Evolutionary conservation across 2,113 vertebrate species (phyloP).

Genomic region (Oceanodroma tethys): DNA sequence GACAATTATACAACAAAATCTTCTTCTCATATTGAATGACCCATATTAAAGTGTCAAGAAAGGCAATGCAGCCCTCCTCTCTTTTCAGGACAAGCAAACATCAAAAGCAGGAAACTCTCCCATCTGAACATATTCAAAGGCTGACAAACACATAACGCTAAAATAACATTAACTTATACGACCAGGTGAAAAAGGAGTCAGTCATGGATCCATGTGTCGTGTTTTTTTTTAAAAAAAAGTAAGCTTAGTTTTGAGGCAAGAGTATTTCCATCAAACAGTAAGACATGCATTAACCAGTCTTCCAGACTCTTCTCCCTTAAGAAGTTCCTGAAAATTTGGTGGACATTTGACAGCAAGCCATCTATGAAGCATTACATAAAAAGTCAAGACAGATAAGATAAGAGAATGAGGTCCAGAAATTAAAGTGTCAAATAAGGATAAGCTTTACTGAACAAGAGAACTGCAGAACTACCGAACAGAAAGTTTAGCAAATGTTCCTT

Average conservation of each 20-base stretch:
- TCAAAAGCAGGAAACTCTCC: background rate
- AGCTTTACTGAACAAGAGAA: background rate
- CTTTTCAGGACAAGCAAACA: background rate
- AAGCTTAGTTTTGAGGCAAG: background rate
- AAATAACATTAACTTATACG: background rate
- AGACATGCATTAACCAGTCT: background rate
- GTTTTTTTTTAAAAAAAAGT: background rate
- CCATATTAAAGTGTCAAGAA: background rate
- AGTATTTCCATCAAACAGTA: background rate
- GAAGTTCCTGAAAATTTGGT: background rate
- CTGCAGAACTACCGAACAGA: background rate
- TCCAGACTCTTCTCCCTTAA: background rate
- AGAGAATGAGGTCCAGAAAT: background rate
- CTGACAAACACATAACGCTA: background rate
- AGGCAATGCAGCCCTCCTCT: background rate
- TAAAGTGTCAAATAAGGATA: background rate
- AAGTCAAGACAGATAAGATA: background rate
- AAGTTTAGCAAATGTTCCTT: background rate
- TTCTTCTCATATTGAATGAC: background rate
- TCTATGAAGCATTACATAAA: background rate
- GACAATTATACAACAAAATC: background rate
- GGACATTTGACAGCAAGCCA: background rate
- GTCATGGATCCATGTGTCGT: background rate
- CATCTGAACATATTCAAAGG: background rate
- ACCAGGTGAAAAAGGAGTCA: background rate